phyloP scores from a whole-genome alignment of 2,797 vertebrate species.

The Sardinella longiceps region DNA sequence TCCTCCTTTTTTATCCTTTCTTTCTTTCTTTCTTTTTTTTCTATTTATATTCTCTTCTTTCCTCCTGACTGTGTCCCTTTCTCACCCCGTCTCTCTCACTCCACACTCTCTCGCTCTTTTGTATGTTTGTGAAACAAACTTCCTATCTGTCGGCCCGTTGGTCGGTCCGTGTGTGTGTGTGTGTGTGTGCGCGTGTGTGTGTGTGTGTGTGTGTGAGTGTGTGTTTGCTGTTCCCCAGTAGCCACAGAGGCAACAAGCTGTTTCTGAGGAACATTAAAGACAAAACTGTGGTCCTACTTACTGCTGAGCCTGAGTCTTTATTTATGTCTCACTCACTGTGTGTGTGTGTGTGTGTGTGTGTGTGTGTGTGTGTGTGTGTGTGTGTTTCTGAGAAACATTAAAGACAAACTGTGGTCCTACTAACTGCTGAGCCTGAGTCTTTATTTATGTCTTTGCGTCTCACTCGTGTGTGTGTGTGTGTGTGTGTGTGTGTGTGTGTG shows the following conservation, averaged over 20 bases:
- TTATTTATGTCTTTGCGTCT: too few species aligned
- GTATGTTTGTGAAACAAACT: slow-evolving; percentile 68
- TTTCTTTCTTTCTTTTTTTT: slow-evolving; percentile 55
- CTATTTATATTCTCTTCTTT: slow-evolving; percentile 62
- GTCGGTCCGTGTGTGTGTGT: too few species aligned
- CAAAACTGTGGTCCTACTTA: slow-evolving; percentile 82
- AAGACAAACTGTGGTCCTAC: slow-evolving; percentile 61
- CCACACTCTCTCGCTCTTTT: slow-evolving; percentile 49
- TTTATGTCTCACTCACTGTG: slow-evolving; percentile 55
- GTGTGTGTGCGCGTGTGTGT: too few species aligned
- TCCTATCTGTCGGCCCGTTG: slow-evolving; percentile 45
- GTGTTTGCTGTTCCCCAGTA: slow-evolving; percentile 75
- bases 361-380: slow-evolving; percentile 44
- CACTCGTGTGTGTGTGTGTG: slow-evolving; percentile 30
- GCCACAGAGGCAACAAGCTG: slow-evolving; percentile 74
- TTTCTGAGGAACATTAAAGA: slow-evolving; percentile 82
- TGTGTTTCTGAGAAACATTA: slow-evolving; percentile 78
- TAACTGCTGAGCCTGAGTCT: slow-evolving; percentile 4
- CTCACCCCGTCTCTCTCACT: slow-evolving; percentile 44
- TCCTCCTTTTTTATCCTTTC: slow-evolving; percentile 47
- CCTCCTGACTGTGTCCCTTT: slow-evolving; percentile 28
- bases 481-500: slow-evolving; percentile 38
- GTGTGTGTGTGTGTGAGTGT: slow-evolving; percentile 28
- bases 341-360: slow-evolving; percentile 44
- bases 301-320: slow-evolving; percentile 70